phyloP scores from a whole-genome alignment of 2,888 invertebrate genomes.

The Ochropacha duplaris region DNA sequence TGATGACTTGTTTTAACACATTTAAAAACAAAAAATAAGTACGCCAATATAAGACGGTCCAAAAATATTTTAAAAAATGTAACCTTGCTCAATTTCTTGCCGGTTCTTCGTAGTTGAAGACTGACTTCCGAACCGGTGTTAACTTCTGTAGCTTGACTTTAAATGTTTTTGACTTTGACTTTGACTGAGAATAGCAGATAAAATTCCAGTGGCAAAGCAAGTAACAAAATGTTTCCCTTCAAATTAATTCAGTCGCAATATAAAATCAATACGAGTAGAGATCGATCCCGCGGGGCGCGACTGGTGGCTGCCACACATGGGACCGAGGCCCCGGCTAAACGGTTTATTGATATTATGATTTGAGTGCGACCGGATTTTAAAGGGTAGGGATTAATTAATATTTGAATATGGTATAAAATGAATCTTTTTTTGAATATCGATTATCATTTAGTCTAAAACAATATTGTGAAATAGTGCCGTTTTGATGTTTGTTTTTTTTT shows the following conservation, averaged over 20 bases:
- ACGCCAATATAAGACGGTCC: no score
- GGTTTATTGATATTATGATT: constrained; percentile 43
- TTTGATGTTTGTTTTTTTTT: no score
- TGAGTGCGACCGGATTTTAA: constrained; percentile 19
- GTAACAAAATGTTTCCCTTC: neutral
- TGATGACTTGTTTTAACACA: no score
- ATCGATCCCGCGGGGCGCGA: constrained; percentile 42
- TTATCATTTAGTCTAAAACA: neutral
- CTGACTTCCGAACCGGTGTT: no score
- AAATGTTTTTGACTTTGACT: no score
- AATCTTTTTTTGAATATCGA: neutral
- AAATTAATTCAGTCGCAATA: constrained; percentile 26
- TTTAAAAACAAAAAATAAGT: no score
- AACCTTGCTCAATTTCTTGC: no score
- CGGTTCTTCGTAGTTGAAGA: no score
- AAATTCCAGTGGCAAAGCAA: neutral
- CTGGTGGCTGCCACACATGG: constrained; percentile 39
- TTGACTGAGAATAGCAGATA: neutral
- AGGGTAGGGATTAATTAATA: constrained; percentile 12
- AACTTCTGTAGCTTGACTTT: no score
- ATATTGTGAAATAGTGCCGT: no score
- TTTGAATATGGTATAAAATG: constrained; percentile 2
- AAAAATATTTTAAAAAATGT: no score
- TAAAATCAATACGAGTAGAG: constrained; percentile 55
- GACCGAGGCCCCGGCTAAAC: constrained; percentile 35